Evolutionary conservation across 2,888 invertebrate species (phyloP).

Genomic region (Parnassius orleans): DNA sequence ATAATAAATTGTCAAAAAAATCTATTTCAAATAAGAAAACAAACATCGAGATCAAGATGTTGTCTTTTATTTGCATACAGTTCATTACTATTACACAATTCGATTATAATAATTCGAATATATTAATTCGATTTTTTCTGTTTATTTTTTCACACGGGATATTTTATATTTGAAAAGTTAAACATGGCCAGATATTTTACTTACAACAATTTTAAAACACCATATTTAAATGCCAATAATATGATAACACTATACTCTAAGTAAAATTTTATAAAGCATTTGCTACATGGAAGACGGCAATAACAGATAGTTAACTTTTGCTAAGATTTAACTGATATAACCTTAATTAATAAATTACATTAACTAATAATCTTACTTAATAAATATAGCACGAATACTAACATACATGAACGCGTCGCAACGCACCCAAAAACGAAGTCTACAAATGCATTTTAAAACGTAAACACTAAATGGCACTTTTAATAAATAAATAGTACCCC

Average conservation of each 20-base stretch:
- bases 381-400: constrained; percentile 61
- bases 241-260: constrained; percentile 23
- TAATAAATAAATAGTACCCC: constrained; percentile 24
- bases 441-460: constrained; percentile 44
- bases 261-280: constrained; percentile 40
- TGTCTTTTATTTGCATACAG: background rate
- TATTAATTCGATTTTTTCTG: too few relatives aligned
- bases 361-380: constrained; percentile 32
- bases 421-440: constrained; percentile 63
- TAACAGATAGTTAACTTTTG: constrained; percentile 48
- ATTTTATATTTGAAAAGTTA: background rate
- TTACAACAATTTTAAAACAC: constrained; percentile 2
- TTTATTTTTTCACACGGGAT: too few relatives aligned
- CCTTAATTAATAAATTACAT: constrained; percentile 27
- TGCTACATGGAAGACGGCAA: constrained; percentile 63
- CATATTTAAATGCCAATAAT: constrained; percentile 8
- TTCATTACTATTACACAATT: too few relatives aligned
- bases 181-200: constrained; percentile 14
- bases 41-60: background rate
- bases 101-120: too few relatives aligned
- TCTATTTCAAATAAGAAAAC: background rate
- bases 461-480: constrained; percentile 26
- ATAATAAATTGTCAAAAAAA: background rate
- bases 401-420: constrained; percentile 76
- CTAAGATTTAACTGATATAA: constrained; percentile 29